Base-by-base conservation (phyloP, 30 jellyfish, hydroid and myxozoan genomes). In the Hydractinia echinata region DNA sequence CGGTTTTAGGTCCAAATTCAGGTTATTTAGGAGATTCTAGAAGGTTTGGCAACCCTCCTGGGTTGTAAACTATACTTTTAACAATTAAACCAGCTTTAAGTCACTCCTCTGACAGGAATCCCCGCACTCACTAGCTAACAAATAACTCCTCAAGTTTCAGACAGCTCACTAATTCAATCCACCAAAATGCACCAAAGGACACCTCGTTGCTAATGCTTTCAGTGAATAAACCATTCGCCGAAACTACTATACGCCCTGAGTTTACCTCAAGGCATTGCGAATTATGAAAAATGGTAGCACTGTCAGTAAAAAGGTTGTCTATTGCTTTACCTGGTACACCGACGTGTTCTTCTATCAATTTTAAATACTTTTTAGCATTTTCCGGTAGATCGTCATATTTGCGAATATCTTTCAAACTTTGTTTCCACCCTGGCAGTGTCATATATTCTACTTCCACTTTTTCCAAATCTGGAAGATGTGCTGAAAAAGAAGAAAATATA, bases 391-490 rank as follows among this genome's bases (percentile, higher is more conserved):
- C 96, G 4, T 88, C 84, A 66, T 44, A 95, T 50, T 86, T 73
- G 51, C 96, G 83, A n/a, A 74, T 79, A 53, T 95, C 97, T 55
- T 84, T 82, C 19, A 89, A 85, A 58, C 89, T 74, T 52, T 87
- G 76, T 68, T 95, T 85, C 99, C 99, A 95, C 55, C 99, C 99
- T n/a, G 96, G 97, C 67, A 95, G 76, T 10, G 98, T 89, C 58
- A 76, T 77, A 84, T 95, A 95, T 54, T 82, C 97, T 18, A 95
- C 99, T 79, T 89, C 90, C 3, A 89, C 96, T 71, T 90, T 89
- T 7, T 86, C 92, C 10, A 95, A 81, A 4, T 48, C 72, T 7
- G 82, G 90, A 89, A 89, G 87, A 79, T 84, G 79, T n/a, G 98
- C 99, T 95, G 67, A 30, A 30, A 1, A 30, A 2, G 2, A 30